Evolutionary conservation across 2,888 invertebrate species (phyloP), one percentile per base, ranked within the genome.

Genomic region (Minunthozetes semirufus): DNA sequence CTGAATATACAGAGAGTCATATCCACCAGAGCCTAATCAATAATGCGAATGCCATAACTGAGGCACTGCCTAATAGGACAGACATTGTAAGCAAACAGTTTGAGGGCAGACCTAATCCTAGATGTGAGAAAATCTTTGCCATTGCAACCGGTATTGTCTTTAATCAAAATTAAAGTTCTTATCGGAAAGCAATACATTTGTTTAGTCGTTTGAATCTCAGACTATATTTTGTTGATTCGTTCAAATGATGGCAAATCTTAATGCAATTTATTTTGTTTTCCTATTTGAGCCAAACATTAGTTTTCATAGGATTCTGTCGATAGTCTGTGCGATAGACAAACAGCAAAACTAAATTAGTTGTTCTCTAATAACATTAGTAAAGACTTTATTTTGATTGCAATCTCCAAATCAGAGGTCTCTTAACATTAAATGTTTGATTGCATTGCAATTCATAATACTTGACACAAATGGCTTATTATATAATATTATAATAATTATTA

Each of bases 211-310:
- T 33, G 63, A 66, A 59, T 59, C 27, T 59, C 59, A 59, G 27
- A 25, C 59, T 59, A 22, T 27, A 59, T 59, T 70, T 70, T 70
- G 46, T 70, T 70, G 70, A 70, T 70, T 70, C 27, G 46, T 15
- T 25, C 27, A 46, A 70, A 25, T 46, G 46, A 70, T 70, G 11
- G 70, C 70, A 46, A 38, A 70, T 70, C 70, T 70, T 66, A 66
- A 66, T 66, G 63, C n/a, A 66, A 66, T 66, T 66, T 66, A 66
- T 66, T 66, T 66, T 46, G 38, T 42, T 70, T 48, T 11, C 46
- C 42, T n/a, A 15, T 46, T 68, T 70, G 17, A 70, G 25, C 38
- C 25, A 15, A 70, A 70, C 70, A 70, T 70, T 70, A 70, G 70
- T 19, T 70, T 68, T 48, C 25, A 46, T 70, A 70, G 22, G 19